Base-by-base conservation (phyloP, 2,888 invertebrate genomes). In the Pristionchus arcanus region DNA sequence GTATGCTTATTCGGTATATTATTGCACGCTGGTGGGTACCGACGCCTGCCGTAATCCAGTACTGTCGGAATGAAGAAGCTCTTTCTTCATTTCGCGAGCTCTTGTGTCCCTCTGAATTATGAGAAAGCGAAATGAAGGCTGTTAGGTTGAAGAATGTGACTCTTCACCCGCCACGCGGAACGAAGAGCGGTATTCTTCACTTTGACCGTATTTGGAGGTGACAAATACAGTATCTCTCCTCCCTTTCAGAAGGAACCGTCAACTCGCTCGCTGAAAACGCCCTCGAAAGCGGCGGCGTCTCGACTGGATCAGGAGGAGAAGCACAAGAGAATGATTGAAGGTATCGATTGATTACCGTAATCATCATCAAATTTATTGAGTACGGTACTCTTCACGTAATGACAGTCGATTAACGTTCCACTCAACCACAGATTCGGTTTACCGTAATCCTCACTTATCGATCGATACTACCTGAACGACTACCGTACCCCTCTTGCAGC, bases 241-340 rank as follows among this genome's bases (percentile, higher is more conserved):
- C 13, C 3, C 15, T 77, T 42, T 21, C 84, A 85, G 84, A 85
- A 85, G 34, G 84, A 59, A 21, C 84, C 84, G 21, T 85, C 84
- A 21, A 3, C 25, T 21, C 84, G 84, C 11, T 59, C 34, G 9
- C 4, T 0, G 4, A 31, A 34, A 21, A 85, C 84, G 13, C 84
- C 84, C 31, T 19, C 55, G 16, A 83, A 83, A 16, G n/a, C 55
- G 15, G 77, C 77, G 25, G 77, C 77, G 9, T 59, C 55, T 31
- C 28, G 59, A 49, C 55, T 34, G 2, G 59, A 85, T 21, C 84
- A 85, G 55, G 59, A 59, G 21, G 59, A 85, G 84, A 85, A 85
- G 59, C 84, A 85, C 59, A 55, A 85, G 31, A 59, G 84, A 34
- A 85, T 85, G 84, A 85, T 85, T 59, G 84, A 85, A 25, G 84